Conservation (phyloP, 2,888 invertebrate species). For the Acrocera orbiculus region DNA sequence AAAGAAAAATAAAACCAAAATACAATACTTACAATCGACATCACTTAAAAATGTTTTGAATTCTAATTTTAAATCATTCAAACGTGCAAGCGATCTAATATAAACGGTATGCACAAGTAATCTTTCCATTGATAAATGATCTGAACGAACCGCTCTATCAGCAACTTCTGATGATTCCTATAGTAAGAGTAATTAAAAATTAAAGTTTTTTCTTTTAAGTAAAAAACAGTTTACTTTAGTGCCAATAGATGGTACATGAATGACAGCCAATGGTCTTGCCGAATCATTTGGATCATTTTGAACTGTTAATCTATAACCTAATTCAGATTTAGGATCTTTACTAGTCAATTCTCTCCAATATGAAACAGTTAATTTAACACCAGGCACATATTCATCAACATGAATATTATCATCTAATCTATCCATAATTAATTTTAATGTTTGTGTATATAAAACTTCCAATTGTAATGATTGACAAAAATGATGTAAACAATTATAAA, state of each 20-base stretch:
- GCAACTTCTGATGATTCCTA: constrained; percentile 41
- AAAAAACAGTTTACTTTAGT: constrained; percentile 17
- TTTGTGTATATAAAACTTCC: constrained; percentile 78
- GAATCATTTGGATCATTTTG: constrained; percentile 73
- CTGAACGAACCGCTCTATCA: constrained; percentile 65
- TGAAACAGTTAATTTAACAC: constrained; percentile 75
- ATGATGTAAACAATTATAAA: constrained; percentile 70
- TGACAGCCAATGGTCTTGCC: constrained; percentile 52
- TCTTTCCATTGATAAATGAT: constrained; percentile 88
- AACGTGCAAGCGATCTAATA: constrained; percentile 68
- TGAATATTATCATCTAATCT: constrained; percentile 75
- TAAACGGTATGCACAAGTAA: constrained; percentile 89
- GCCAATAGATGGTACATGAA: constrained; percentile 41
- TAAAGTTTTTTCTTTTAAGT: neutral
- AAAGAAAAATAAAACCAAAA: neutral
- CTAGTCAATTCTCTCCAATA: constrained; percentile 59
- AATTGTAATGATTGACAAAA: constrained; percentile 92
- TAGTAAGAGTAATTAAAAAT: constrained; percentile 1
- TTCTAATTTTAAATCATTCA: constrained; percentile 60
- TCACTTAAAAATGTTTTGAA: constrained; percentile 39
- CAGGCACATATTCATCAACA: constrained; percentile 80
- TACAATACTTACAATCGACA: constrained; percentile 43
- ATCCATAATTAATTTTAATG: constrained; percentile 70
- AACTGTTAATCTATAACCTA: constrained; percentile 74
- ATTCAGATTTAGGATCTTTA: constrained; percentile 60